These are phyloP conservation scores for Copidosoma floridanum DNA, from an alignment of 1,140 invertebrate species.

Conservation along the genomic window DNA sequence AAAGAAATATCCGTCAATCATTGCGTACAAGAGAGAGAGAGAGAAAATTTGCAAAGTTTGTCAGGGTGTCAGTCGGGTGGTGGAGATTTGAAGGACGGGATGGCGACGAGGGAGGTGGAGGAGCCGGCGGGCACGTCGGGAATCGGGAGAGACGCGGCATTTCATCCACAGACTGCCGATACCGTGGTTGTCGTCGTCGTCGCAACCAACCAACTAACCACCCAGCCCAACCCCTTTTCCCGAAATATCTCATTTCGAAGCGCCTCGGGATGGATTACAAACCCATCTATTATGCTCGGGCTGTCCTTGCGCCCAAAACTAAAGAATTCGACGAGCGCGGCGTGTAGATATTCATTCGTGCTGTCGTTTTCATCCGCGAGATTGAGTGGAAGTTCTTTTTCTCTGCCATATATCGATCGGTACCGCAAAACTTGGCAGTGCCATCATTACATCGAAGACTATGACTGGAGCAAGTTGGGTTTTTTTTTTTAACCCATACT, in stretches of 20 bases:
- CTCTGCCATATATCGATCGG: too few relatives aligned
- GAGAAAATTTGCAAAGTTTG: background rate
- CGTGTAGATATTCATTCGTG: too few relatives aligned
- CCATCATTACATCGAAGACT: too few relatives aligned
- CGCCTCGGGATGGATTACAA: conserved; percentile 57
- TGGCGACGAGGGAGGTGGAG: background rate
- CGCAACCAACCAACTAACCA: too few relatives aligned
- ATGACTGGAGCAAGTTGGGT: too few relatives aligned
- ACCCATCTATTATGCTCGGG: conserved; percentile 57
- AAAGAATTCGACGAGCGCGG: too few relatives aligned
- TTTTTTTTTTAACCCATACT: too few relatives aligned
- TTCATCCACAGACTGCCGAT: conserved; percentile 58
- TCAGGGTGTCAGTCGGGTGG: background rate
- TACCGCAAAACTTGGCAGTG: too few relatives aligned
- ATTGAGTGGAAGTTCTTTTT: too few relatives aligned
- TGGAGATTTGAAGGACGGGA: background rate
- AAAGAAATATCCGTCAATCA: too few relatives aligned
- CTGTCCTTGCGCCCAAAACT: conserved; percentile 48
- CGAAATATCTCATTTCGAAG: conserved; percentile 58
- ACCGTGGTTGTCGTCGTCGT: conserved; percentile 35
- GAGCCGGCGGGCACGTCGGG: conserved; percentile 49
- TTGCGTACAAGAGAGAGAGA: background rate
- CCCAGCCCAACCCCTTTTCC: conserved; percentile 44
- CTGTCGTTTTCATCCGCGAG: too few relatives aligned
- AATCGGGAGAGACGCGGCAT: conserved; percentile 53